phyloP scores from a whole-genome alignment of 2,113 vertebrate species.

The Dryoscopus gambensis region DNA sequence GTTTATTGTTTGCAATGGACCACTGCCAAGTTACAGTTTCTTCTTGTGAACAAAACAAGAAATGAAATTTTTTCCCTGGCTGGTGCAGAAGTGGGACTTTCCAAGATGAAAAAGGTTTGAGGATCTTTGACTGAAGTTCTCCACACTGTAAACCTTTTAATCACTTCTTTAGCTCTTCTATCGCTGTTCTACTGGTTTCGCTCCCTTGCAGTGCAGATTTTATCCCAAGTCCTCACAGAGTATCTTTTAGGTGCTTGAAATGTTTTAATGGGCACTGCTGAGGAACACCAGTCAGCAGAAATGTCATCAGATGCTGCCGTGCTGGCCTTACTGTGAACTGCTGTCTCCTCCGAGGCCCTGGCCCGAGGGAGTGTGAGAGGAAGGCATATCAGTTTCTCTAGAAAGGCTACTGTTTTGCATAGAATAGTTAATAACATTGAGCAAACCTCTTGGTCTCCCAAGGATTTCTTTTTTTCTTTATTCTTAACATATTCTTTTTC shows the following conservation, averaged over 20 bases:
- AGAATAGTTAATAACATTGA: not conserved
- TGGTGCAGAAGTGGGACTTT: not conserved
- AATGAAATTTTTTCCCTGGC: not conserved
- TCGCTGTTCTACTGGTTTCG: not conserved
- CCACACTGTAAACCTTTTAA: not conserved
- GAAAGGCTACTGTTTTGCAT: not conserved
- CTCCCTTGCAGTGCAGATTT: not conserved
- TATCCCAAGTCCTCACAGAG: not conserved
- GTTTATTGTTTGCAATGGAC: constrained; percentile 1
- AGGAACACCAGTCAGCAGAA: not conserved
- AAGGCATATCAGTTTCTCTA: constrained; percentile 8
- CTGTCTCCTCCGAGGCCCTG: not conserved
- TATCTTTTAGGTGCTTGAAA: not conserved
- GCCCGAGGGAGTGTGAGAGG: not conserved
- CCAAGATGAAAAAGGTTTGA: not conserved
- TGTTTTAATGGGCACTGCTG: not conserved
- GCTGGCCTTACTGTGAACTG: not conserved
- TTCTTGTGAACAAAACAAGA: constrained; percentile 21
- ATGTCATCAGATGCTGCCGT: not conserved
- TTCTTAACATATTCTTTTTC: constrained; percentile 3
- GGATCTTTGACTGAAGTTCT: not conserved
- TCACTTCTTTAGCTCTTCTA: not conserved
- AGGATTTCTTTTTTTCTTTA: not conserved
- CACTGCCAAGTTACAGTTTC: not conserved
- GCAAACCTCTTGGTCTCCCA: constrained; percentile 1